These are phyloP conservation scores for Erebia ligea DNA, from an alignment of 2,888 invertebrate species.

Conservation along the genomic window DNA sequence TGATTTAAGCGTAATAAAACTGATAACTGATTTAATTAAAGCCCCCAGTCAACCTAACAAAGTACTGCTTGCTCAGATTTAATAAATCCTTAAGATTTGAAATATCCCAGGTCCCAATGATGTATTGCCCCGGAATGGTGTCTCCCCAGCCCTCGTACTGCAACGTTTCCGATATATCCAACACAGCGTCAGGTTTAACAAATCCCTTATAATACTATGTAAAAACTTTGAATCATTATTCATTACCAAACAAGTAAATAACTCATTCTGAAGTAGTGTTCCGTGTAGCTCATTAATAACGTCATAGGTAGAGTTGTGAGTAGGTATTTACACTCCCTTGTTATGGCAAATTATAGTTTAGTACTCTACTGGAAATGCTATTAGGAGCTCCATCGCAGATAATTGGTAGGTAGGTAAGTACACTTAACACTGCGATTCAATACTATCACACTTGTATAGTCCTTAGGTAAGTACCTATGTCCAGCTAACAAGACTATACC, in stretches of 20 bases:
- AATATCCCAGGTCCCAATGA: slow-evolving; percentile 68
- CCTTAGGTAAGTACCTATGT: neutral
- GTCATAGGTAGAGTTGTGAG: slow-evolving; percentile 4
- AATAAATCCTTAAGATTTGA: too few species aligned
- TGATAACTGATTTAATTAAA: too few species aligned
- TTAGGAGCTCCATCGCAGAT: too few species aligned
- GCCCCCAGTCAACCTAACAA: too few species aligned
- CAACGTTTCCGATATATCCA: slow-evolving; percentile 75
- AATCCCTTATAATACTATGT: neutral
- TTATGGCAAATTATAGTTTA: slow-evolving; percentile 32
- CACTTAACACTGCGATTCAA: too few species aligned
- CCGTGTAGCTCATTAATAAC: neutral
- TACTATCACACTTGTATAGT: too few species aligned
- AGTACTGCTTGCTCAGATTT: too few species aligned
- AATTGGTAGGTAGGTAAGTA: too few species aligned
- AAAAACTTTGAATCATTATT: neutral
- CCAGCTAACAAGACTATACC: too few species aligned
- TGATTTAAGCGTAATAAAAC: too few species aligned
- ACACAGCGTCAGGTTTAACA: slow-evolving; percentile 70
- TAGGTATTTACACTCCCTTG: slow-evolving; percentile 25
- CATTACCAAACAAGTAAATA: neutral
- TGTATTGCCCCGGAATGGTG: slow-evolving; percentile 75
- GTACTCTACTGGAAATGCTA: neutral
- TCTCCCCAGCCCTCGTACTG: slow-evolving; percentile 78
- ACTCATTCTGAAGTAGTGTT: neutral